Percentiles rank a stretch among this genome's conserved stretches.
These are phyloP conservation scores for Glyphotaelius pellucidus DNA, from an alignment of 2,888 invertebrate genomes.

Conservation along the genomic window DNA sequence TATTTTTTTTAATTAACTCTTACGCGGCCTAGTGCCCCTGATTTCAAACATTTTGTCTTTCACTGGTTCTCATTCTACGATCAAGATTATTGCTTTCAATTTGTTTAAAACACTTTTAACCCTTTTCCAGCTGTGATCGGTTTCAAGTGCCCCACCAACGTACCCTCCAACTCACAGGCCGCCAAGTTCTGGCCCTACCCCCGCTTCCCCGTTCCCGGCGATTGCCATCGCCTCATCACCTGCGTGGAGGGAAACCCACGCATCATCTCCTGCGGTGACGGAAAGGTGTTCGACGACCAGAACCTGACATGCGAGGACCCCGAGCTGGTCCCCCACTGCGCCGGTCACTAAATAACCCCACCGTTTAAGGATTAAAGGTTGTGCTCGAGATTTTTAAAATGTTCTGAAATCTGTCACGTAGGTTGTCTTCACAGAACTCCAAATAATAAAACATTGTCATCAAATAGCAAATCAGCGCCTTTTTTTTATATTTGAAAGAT, in stretches of 20 bases:
- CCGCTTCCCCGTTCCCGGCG: conserved; percentile 91
- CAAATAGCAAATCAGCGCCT: no score
- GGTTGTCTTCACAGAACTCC: no score
- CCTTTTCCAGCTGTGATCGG: conserved; percentile 87
- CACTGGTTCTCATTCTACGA: no score
- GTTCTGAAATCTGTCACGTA: neutral
- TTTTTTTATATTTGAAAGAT: no score
- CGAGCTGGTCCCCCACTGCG: conserved; percentile 78
- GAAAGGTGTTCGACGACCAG: conserved; percentile 90
- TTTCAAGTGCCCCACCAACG: conserved; percentile 93
- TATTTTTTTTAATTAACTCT: no score
- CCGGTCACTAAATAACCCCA: conserved; percentile 53
- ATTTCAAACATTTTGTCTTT: no score
- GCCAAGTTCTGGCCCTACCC: conserved; percentile 96
- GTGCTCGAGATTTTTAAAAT: neutral
- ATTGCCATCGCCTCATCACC: conserved; percentile 91
- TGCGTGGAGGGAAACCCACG: conserved; percentile 94
- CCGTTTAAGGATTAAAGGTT: neutral
- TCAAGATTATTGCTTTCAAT: no score
- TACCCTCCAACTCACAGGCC: conserved; percentile 87
- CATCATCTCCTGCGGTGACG: conserved; percentile 91
- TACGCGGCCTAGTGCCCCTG: no score
- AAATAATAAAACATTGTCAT: no score
- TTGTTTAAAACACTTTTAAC: neutral
- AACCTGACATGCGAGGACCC: conserved; percentile 91